These are phyloP conservation scores for Tachuris rubrigastra DNA, from an alignment of 2,113 vertebrate species.

Conservation along the genomic window DNA sequence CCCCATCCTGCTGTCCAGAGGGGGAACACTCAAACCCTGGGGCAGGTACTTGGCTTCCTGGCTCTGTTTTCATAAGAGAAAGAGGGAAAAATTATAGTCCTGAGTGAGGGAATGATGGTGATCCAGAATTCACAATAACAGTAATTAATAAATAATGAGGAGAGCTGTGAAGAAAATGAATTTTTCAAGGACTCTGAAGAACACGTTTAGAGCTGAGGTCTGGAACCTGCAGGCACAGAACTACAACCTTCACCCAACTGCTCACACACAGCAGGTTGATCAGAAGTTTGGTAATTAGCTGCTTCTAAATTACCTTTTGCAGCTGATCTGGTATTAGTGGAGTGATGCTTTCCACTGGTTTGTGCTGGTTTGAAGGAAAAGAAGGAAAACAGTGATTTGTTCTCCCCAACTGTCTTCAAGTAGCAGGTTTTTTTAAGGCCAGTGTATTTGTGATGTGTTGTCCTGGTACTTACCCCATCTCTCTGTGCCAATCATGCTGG, in stretches of 20 bases:
- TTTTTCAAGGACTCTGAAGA: constrained; percentile 23
- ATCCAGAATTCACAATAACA: not conserved
- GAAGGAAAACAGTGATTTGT: not conserved
- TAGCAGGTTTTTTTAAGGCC: not conserved
- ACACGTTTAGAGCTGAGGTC: not conserved
- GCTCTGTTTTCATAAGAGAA: not conserved
- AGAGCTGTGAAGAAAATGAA: constrained; percentile 11
- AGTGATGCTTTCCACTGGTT: not conserved
- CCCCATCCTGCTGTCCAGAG: not conserved
- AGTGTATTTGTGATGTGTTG: not conserved
- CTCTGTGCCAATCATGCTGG: not conserved
- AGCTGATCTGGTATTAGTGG: not conserved
- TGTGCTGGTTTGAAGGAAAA: not conserved
- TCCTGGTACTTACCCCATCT: not conserved
- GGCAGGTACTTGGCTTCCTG: not conserved
- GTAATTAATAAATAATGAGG: constrained; percentile 33
- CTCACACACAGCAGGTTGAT: not conserved
- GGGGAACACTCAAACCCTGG: not conserved
- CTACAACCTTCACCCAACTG: not conserved
- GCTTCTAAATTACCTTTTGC: not conserved
- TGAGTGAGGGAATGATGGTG: not conserved
- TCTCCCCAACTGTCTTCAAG: not conserved
- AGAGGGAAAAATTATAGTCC: not conserved
- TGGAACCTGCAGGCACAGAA: not conserved
- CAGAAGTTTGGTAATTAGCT: not conserved